These are phyloP conservation scores for Sarcophaga bullata DNA, from an alignment of 1,140 invertebrate genomes.

Conservation along the genomic window DNA sequence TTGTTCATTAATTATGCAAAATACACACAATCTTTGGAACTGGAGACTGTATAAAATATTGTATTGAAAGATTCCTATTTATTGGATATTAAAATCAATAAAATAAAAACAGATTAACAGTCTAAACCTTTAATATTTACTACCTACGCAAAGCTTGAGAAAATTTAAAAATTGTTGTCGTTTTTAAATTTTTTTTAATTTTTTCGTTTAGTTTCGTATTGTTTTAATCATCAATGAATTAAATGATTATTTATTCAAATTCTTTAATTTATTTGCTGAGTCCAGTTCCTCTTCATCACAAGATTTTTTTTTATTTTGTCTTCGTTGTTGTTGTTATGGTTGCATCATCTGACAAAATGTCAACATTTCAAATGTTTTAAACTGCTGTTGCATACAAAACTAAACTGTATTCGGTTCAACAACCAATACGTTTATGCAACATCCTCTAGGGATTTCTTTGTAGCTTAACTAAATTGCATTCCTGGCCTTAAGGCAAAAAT, in stretches of 20 bases:
- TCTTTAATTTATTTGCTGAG: conserved; percentile 10
- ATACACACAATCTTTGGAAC: neutral
- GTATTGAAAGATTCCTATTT: no score
- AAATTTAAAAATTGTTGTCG: no score
- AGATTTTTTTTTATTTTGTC: neutral
- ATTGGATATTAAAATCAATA: neutral
- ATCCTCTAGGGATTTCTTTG: conserved; percentile 20
- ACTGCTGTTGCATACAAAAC: neutral
- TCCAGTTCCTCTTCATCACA: neutral
- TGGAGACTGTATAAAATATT: no score
- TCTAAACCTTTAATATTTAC: neutral
- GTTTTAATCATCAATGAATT: neutral
- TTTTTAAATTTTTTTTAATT: no score
- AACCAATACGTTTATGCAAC: no score
- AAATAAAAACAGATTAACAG: neutral
- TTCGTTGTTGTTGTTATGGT: neutral
- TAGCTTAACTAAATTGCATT: conserved; percentile 28
- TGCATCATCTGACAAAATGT: conserved; percentile 25
- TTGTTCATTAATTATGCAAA: conserved; percentile 6
- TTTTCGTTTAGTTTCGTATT: neutral
- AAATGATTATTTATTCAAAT: neutral
- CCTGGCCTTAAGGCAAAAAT: neutral
- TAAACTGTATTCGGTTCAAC: neutral
- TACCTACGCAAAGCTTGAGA: conserved; percentile 8
- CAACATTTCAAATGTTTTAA: conserved; percentile 2